Evolutionary conservation across 2,113 vertebrate species (phyloP), one percentile per base, ranked within the genome.

Genomic region (Microtus richardsoni): DNA sequence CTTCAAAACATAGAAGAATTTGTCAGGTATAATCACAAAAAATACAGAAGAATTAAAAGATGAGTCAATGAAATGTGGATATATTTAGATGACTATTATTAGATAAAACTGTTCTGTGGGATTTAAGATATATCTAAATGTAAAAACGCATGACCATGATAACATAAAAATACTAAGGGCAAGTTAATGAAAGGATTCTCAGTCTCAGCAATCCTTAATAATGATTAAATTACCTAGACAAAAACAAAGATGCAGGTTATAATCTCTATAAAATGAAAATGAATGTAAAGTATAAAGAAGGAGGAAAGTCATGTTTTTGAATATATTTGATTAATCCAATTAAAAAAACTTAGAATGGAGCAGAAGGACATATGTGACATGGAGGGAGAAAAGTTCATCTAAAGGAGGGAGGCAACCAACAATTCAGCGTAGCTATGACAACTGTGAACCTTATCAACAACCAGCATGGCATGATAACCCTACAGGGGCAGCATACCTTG

Each of bases 241-340:
- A 82, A 82, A 80, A 49, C 77, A n/a, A 82, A 87, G 26, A 62
- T 30, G 4, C 9, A 70, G 52, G 28, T 26, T 90, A 49, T 68
- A 90, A 60, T 70, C 39, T 96, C 74, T 77, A 75, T 44, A 30
- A 90, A 41, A 44, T 62, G 22, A 75, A 91, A 74, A 74, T 74
- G 12, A 80, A 47, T 12, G 60, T 47, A 83, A 83, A 82, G 21
- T 44, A 13, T 22, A 30, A 30, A 93, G 21, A 62, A 4, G 2
- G 8, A 11, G 7, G 24, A 28, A 80, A 44, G 39, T 28, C 21
- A 24, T 73, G 14, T 75, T 26, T 75, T 75, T 89, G 52, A 77
- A 62, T 75, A 90, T 22, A 41, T 90, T 80, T 87, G 14, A 58
- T 90, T 75, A 87, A 83, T 90, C 39, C 36, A 82, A 60, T 49